Evolutionary conservation across 2,113 vertebrate genomes (phyloP).

Genomic region (Murina feae): DNA sequence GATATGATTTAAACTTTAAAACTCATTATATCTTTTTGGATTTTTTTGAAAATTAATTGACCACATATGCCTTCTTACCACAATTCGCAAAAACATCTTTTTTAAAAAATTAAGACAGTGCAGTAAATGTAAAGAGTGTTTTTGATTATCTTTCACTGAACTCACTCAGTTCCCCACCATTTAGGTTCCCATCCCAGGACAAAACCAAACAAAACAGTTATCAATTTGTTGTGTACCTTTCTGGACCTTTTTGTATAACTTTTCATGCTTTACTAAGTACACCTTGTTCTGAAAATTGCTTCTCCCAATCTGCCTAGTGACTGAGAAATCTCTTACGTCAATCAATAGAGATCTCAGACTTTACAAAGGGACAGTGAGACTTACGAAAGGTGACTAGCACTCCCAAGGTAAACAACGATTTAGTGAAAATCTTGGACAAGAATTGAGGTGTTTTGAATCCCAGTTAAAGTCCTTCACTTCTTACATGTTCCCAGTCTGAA

Average conservation of each 20-base stretch:
- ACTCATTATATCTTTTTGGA: not conserved
- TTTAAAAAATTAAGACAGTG: not conserved
- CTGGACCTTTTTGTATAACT: not conserved
- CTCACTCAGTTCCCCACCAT: not conserved
- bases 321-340: not conserved
- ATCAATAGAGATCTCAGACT: not conserved
- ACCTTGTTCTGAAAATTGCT: not conserved
- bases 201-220: not conserved
- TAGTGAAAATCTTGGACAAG: not conserved
- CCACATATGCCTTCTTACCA: not conserved
- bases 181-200: not conserved
- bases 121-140: not conserved
- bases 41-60: not conserved
- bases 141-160: not conserved
- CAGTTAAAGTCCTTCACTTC: not conserved
- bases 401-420: not conserved
- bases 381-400: not conserved
- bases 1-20: constrained; percentile 6
- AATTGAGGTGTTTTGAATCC: not conserved
- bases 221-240: not conserved
- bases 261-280: not conserved
- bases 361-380: not conserved
- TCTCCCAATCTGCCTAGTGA: not conserved
- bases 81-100: not conserved
- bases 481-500: not conserved